Evolutionary conservation across 2,888 invertebrate species (phyloP), one percentile per base, ranked within the genome.

Genomic region (Trissolcus japonicus): DNA sequence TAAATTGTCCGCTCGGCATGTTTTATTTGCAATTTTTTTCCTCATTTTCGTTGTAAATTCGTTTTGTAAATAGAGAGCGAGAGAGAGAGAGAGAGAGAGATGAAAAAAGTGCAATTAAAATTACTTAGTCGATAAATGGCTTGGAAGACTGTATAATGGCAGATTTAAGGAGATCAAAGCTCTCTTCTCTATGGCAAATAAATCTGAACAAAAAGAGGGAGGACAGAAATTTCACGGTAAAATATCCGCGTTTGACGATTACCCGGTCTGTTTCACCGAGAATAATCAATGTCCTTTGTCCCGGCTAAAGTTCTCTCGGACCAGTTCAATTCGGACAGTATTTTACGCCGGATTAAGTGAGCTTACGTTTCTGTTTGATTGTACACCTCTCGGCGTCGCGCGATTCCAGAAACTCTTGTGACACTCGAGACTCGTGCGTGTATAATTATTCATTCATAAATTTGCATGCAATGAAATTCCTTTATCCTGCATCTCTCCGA

Each of bases 341-440:
- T 86, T 86, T 86, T 85, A 86, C 83, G 74, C 79, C 50, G 84
- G 86, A 86, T 86, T 86, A 86, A 79, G 71, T 73, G 82, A 61
- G 85, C 82, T 86, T 80, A 78, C 83, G 82, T 80, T 85, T 84
- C 83, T 85, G 82, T 85, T 85, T 81, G 71, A 76, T 67, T 76
- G 75, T 79, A 76, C 75, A 78, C n/a, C 62, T 72, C 19, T 72
- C 19, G 40, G 50, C 54, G 19, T 62, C 56, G 46, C 11, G 35
- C 50, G 67, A 67, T 62, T 76, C 63, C 50, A 41, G 59, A 67
- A 67, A 62, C 61, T 53, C 40, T 29, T 41, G 25, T 7, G 35
- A 35, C 35, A 35, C 35, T 35, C 35, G 35, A 35, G 35, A 35
- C 35, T 46, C 46, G 46, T 46, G n/a, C 41, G 54, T 53, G 50